Conservation (phyloP, 2,888 invertebrate genomes). For the Sepiola atlantica region DNA sequence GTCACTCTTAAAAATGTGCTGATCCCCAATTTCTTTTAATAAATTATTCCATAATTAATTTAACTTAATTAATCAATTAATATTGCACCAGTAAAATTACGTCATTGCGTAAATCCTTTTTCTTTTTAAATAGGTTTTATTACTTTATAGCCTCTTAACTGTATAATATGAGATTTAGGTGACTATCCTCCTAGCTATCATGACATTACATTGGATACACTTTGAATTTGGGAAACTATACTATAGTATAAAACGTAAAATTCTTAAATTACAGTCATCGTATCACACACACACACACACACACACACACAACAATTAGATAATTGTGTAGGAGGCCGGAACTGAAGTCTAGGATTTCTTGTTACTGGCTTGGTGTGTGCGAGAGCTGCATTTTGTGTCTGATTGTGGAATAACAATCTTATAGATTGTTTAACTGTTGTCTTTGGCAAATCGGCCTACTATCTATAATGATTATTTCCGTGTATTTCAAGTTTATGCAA, state of each 20-base stretch:
- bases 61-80: neutral
- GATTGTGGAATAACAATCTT: too few species aligned
- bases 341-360: too few species aligned
- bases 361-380: too few species aligned
- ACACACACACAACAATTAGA: neutral
- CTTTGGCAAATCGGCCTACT: neutral
- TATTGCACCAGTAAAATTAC: neutral
- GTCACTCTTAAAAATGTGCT: too few species aligned
- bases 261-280: neutral
- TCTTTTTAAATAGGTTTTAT: neutral
- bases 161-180: neutral
- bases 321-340: too few species aligned
- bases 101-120: neutral
- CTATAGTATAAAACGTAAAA: neutral
- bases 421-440: neutral
- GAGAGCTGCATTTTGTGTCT: too few species aligned
- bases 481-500: neutral
- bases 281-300: neutral
- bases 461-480: neutral
- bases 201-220: neutral
- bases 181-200: neutral
- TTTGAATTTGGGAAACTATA: neutral
- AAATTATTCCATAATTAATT: neutral
- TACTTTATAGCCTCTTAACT: neutral
- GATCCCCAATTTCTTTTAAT: neutral